These are phyloP conservation scores for Acronicta leporina DNA, from an alignment of 2,888 invertebrate species.

Conservation along the genomic window DNA sequence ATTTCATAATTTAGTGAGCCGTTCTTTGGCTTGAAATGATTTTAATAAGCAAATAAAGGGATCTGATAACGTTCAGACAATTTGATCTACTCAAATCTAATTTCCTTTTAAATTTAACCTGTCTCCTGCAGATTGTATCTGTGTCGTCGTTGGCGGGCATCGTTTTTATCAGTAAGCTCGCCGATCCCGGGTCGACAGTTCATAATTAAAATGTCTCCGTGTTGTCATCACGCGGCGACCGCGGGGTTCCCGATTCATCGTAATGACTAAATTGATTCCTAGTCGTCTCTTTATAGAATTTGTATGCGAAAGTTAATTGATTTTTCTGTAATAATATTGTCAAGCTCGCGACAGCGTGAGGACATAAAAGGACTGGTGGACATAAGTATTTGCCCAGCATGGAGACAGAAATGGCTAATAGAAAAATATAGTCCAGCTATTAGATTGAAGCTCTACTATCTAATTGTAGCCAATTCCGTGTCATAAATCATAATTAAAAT, in stretches of 20 bases:
- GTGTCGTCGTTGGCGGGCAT: slow-evolving; percentile 72
- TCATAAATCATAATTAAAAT: slow-evolving; percentile 4
- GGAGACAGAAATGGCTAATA: neutral
- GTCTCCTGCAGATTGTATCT: slow-evolving; percentile 84
- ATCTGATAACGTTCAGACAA: slow-evolving; percentile 69
- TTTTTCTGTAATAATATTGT: slow-evolving; percentile 41
- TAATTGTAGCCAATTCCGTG: neutral
- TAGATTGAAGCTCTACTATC: neutral
- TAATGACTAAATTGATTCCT: slow-evolving; percentile 85
- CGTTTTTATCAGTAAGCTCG: slow-evolving; percentile 78
- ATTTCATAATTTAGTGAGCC: slow-evolving; percentile 36
- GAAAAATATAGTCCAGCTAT: too few relatives aligned
- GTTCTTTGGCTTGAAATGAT: slow-evolving; percentile 37
- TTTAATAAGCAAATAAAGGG: slow-evolving; percentile 62
- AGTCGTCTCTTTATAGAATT: slow-evolving; percentile 72
- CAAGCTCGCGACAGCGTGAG: too few relatives aligned
- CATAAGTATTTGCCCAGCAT: too few relatives aligned
- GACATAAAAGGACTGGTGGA: too few relatives aligned
- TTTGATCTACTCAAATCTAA: slow-evolving; percentile 82
- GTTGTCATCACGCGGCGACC: slow-evolving; percentile 76
- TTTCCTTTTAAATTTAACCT: slow-evolving; percentile 83
- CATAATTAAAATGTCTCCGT: slow-evolving; percentile 87
- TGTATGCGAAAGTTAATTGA: slow-evolving; percentile 66
- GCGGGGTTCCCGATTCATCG: slow-evolving; percentile 67
- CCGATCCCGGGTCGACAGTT: slow-evolving; percentile 80